Evolutionary conservation across 2,113 vertebrate genomes (phyloP).

Genomic region (Symphodus melops): DNA sequence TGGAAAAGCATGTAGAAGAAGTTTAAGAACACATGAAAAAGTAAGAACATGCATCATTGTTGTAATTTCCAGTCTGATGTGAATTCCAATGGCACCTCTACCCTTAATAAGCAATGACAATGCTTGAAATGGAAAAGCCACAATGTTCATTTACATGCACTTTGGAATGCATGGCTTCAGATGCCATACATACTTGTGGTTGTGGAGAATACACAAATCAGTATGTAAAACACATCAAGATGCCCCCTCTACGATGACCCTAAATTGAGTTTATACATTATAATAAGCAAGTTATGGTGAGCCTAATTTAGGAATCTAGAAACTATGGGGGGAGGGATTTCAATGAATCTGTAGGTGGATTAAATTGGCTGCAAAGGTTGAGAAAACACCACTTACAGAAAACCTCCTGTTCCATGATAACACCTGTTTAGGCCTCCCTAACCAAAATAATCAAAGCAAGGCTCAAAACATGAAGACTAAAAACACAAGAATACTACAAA

Average conservation of each 20-base stretch:
- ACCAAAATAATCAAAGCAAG: no score
- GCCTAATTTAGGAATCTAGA: no score
- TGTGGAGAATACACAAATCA: conserved; percentile 54
- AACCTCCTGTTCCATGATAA: no score
- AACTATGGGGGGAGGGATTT: no score
- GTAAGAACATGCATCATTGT: conserved; percentile 46
- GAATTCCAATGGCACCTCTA: not conserved
- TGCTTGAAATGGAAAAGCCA: conserved; percentile 6
- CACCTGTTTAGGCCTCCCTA: no score
- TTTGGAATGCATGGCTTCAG: not conserved
- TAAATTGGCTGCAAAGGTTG: no score
- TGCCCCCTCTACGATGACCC: not conserved
- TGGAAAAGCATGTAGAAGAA: not conserved
- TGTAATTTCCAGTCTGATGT: not conserved
- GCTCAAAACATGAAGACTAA: no score
- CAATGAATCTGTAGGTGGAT: no score
- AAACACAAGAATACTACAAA: no score
- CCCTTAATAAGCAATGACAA: conserved; percentile 15
- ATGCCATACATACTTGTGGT: conserved; percentile 13
- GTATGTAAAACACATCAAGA: conserved; percentile 51
- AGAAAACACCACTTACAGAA: no score
- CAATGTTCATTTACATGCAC: conserved; percentile 52
- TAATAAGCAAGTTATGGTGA: not conserved
- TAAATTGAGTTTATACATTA: not conserved
- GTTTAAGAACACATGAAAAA: conserved; percentile 21